Evolutionary conservation across 2,797 vertebrate species (phyloP).

Genomic region (Pantherophis vulpinus): DNA sequence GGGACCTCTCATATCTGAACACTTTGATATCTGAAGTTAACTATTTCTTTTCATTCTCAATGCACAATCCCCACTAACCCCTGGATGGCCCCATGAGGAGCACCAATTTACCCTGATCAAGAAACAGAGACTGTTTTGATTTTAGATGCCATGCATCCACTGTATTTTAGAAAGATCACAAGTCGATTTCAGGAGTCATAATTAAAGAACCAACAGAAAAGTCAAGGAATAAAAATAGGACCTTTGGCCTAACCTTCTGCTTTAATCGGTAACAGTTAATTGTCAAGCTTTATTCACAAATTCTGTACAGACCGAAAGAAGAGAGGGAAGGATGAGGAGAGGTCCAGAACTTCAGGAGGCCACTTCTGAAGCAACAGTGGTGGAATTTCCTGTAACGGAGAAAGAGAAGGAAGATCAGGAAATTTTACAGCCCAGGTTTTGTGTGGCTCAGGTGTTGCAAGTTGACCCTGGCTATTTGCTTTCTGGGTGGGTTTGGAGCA

Average conservation of each 20-base stretch:
- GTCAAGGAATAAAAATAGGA: neutral
- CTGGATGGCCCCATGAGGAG: too few species aligned
- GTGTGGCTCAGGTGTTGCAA: too few species aligned
- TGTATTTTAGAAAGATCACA: neutral
- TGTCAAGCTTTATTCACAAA: conserved; percentile 23
- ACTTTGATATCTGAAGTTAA: too few species aligned
- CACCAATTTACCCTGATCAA: neutral
- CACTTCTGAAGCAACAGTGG: neutral
- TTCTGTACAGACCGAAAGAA: conserved; percentile 31
- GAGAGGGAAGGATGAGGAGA: neutral
- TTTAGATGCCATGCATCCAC: neutral
- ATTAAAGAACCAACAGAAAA: neutral
- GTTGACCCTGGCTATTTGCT: neutral
- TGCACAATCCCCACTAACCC: too few species aligned
- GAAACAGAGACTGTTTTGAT: too few species aligned
- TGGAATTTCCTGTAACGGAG: conserved; percentile 47
- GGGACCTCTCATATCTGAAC: too few species aligned
- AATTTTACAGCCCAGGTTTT: neutral
- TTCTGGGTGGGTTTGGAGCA: neutral
- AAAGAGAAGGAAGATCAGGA: neutral
- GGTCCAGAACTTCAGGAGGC: neutral
- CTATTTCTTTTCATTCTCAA: neutral
- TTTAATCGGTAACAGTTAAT: conserved; percentile 52
- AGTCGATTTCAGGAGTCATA: neutral
- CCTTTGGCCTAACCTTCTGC: conserved; percentile 38